These are phyloP conservation scores for Acronicta leporina DNA, from an alignment of 2,888 invertebrate species.

Conservation along the genomic window DNA sequence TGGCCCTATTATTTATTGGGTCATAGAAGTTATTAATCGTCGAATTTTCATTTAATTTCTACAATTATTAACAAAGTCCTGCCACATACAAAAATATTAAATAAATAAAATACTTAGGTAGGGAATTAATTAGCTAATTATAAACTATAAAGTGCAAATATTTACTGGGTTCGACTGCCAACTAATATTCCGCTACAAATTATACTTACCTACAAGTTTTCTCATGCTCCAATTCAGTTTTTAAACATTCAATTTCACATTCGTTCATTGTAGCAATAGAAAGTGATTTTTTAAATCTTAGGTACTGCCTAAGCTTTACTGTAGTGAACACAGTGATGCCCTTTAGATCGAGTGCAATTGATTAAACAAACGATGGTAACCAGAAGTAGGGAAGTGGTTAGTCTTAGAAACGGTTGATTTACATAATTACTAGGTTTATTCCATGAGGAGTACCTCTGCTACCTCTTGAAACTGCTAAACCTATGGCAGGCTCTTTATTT, in stretches of 20 bases:
- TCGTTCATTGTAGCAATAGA: conserved; percentile 73
- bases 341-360: conserved; percentile 53
- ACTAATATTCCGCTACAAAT: neutral
- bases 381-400: conserved; percentile 33
- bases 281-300: conserved; percentile 21
- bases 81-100: too few species aligned
- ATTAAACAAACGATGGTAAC: conserved; percentile 61
- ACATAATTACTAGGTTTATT: conserved; percentile 2
- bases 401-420: conserved; percentile 25
- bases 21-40: too few species aligned
- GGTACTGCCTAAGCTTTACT: conserved; percentile 37
- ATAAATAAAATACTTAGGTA: too few species aligned
- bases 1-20: too few species aligned
- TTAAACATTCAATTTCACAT: conserved; percentile 82
- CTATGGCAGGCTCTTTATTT: too few species aligned
- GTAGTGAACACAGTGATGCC: conserved; percentile 35
- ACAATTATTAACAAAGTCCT: too few species aligned
- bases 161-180: neutral
- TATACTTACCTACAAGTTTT: conserved; percentile 80
- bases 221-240: conserved; percentile 84
- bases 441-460: too few species aligned
- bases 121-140: too few species aligned
- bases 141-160: too few species aligned
- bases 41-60: too few species aligned
- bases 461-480: too few species aligned